These are phyloP conservation scores for Buathra laborator DNA, from an alignment of 2,888 invertebrate genomes.

Conservation along the genomic window DNA sequence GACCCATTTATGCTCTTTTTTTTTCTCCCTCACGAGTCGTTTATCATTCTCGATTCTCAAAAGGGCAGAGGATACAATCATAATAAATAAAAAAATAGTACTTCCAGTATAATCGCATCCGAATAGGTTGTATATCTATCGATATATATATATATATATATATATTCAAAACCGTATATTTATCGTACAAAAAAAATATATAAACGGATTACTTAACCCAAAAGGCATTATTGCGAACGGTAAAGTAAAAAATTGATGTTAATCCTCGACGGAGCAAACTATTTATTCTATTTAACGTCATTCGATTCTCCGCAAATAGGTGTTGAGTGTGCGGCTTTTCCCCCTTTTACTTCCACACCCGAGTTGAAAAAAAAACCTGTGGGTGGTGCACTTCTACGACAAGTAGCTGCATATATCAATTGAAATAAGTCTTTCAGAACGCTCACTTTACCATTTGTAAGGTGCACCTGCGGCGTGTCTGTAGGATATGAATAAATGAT, in stretches of 20 bases:
- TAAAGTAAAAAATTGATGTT: background rate
- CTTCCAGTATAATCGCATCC: background rate
- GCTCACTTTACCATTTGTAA: background rate
- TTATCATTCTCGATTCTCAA: background rate
- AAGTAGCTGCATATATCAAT: constrained; percentile 17
- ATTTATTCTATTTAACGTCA: background rate
- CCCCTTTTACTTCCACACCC: background rate
- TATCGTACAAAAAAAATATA: too few species aligned
- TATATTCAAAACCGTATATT: too few species aligned
- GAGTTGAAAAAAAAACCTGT: background rate
- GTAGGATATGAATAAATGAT: constrained; percentile 28
- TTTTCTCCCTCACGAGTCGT: constrained; percentile 11
- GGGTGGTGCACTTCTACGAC: background rate
- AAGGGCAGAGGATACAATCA: background rate
- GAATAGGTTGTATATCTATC: too few species aligned
- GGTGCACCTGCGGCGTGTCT: constrained; percentile 11
- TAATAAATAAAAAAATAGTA: constrained; percentile 1
- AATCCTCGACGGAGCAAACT: background rate
- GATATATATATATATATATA: too few species aligned
- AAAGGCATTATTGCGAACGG: too few species aligned
- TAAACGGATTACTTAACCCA: too few species aligned
- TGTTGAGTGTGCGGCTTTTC: background rate
- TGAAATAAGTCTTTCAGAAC: background rate
- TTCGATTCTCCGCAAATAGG: background rate
- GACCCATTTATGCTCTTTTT: constrained; percentile 9